Conservation (phyloP, 2,888 invertebrate genomes). For the Bhutanitis thaidina region DNA sequence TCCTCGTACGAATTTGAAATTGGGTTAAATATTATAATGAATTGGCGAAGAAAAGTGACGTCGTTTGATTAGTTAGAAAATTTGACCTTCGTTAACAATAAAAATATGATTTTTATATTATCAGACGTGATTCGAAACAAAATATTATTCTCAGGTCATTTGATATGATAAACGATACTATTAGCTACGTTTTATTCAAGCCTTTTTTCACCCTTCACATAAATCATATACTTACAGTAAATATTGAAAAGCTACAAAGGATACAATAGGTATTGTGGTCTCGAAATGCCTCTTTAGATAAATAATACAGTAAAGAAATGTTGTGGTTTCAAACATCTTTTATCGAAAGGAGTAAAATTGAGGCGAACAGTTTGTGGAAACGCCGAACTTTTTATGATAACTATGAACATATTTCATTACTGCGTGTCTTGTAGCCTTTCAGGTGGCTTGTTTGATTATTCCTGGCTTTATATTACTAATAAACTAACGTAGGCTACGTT, state of each 20-base stretch:
- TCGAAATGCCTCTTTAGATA: neutral
- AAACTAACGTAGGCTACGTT: too few species aligned
- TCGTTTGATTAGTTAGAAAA: too few species aligned
- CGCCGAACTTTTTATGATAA: neutral
- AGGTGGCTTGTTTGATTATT: neutral
- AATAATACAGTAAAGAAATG: neutral
- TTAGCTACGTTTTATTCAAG: too few species aligned
- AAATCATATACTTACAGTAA: neutral
- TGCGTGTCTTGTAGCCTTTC: neutral
- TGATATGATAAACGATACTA: too few species aligned
- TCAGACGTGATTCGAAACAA: too few species aligned
- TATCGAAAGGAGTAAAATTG: neutral
- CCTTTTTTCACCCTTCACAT: neutral
- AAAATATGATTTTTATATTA: too few species aligned
- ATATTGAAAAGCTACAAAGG: neutral
- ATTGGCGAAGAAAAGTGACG: too few species aligned
- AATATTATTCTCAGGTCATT: too few species aligned
- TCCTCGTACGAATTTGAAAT: too few species aligned
- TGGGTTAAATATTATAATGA: too few species aligned
- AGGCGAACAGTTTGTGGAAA: neutral
- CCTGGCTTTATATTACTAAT: too few species aligned
- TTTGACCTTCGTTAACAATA: too few species aligned
- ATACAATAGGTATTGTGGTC: conserved; percentile 3
- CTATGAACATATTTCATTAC: neutral
- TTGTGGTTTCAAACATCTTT: neutral